A percentile compares a stretch with the other conserved stretches of the same genome.
phyloP scores from a whole-genome alignment of 2,113 vertebrate genomes.

The Leptocoma aspasia region DNA sequence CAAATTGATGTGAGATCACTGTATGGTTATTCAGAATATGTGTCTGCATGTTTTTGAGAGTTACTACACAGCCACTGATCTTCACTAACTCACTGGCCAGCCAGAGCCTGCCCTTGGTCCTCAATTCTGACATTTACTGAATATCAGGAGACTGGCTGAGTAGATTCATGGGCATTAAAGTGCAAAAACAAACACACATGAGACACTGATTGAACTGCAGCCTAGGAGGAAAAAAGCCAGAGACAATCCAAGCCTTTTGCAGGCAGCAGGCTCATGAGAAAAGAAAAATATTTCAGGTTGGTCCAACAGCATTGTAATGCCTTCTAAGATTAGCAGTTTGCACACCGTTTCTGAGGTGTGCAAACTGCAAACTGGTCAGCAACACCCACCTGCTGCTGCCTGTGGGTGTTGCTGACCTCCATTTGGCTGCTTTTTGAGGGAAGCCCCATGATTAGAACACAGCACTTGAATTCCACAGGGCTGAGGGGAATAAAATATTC shows the following conservation, averaged over 20 bases:
- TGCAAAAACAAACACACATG: rapidly evolving
- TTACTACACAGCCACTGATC: neutral
- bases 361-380: no score
- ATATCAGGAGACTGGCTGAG: neutral
- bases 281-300: neutral
- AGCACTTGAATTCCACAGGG: neutral
- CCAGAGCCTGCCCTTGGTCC: neutral
- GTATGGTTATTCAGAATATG: neutral
- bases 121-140: neutral
- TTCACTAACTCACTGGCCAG: neutral
- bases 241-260: neutral
- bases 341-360: neutral
- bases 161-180: neutral
- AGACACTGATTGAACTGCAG: neutral
- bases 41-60: neutral
- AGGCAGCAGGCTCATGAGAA: neutral
- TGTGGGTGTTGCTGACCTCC: neutral
- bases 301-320: neutral
- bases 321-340: neutral
- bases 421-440: neutral
- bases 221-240: neutral
- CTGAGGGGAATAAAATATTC: neutral
- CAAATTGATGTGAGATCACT: neutral
- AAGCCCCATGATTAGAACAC: neutral
- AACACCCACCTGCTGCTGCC: neutral